Evolutionary conservation across 2,797 vertebrate genomes (phyloP).

Genomic region (Fratercula arctica): DNA sequence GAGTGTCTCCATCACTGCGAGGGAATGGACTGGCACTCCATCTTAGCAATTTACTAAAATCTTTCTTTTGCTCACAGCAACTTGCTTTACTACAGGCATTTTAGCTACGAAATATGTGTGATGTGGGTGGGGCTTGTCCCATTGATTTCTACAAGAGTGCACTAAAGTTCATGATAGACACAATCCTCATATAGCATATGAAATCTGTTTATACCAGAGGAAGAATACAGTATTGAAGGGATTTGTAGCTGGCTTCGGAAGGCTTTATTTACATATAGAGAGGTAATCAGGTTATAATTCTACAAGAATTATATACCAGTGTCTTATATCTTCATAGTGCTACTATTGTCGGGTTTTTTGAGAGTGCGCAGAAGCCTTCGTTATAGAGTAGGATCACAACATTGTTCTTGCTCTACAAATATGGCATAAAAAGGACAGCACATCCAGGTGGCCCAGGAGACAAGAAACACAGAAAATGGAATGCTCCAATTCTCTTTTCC

Average conservation of each 20-base stretch:
- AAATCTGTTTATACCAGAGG: not conserved
- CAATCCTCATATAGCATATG: not conserved
- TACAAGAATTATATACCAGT: not conserved
- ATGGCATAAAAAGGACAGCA: not conserved
- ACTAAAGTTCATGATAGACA: not conserved
- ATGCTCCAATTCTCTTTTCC: not conserved
- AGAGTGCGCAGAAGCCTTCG: not conserved
- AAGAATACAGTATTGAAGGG: not conserved
- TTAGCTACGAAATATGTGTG: not conserved
- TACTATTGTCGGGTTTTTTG: not conserved
- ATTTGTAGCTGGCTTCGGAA: not conserved
- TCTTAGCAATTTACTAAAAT: not conserved
- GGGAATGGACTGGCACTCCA: not conserved
- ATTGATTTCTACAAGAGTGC: not conserved
- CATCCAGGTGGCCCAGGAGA: not conserved
- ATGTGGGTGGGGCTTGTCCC: not conserved
- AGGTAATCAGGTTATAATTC: not conserved
- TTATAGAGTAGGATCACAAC: not conserved
- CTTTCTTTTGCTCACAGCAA: not conserved
- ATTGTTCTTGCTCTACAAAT: not conserved
- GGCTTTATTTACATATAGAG: not conserved
- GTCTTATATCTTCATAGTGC: not conserved
- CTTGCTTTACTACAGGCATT: not conserved
- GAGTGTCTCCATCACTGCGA: not conserved
- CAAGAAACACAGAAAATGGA: not conserved